Percentiles rank a stretch among this genome's conserved stretches.
phyloP scores from a whole-genome alignment of 2,888 invertebrate species.

The Tachina lurida region DNA sequence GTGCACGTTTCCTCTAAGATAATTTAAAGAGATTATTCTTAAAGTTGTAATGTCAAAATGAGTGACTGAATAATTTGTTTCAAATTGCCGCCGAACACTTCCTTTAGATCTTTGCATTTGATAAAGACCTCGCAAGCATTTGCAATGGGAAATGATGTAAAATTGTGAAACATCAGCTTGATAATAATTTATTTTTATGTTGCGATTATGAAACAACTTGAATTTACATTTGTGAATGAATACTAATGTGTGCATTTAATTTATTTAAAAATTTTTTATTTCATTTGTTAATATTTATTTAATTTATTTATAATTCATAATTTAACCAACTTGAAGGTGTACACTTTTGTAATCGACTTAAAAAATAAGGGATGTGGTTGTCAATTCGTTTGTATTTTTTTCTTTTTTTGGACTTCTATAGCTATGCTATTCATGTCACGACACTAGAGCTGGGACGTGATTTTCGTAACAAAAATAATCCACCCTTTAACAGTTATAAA shows the following conservation, averaged over 20 bases:
- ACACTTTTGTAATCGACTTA: too few species aligned
- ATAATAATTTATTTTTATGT: slow-evolving; percentile 21
- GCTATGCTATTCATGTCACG: too few species aligned
- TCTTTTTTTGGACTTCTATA: too few species aligned
- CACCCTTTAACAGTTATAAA: too few species aligned
- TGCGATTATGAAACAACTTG: neutral
- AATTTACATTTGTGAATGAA: slow-evolving; percentile 2
- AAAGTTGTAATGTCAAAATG: slow-evolving; percentile 38
- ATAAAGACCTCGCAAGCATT: slow-evolving; percentile 5
- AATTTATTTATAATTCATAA: too few species aligned
- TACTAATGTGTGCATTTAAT: neutral
- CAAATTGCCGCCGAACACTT: slow-evolving; percentile 36
- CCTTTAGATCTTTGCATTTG: slow-evolving; percentile 8
- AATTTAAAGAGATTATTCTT: slow-evolving; percentile 36
- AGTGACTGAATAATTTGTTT: slow-evolving; percentile 28
- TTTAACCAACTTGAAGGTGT: too few species aligned
- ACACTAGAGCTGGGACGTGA: too few species aligned
- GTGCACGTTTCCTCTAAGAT: slow-evolving; percentile 55
- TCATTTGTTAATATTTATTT: too few species aligned
- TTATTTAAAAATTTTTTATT: neutral
- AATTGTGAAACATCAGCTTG: slow-evolving; percentile 18
- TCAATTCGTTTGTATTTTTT: too few species aligned
- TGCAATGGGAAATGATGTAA: slow-evolving; percentile 27
- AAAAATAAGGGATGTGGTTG: too few species aligned
- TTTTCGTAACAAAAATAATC: too few species aligned